Percentiles rank a stretch among this genome's conserved stretches.
Conservation (phyloP, 2,888 invertebrate genomes). For the Chesias legatella region DNA sequence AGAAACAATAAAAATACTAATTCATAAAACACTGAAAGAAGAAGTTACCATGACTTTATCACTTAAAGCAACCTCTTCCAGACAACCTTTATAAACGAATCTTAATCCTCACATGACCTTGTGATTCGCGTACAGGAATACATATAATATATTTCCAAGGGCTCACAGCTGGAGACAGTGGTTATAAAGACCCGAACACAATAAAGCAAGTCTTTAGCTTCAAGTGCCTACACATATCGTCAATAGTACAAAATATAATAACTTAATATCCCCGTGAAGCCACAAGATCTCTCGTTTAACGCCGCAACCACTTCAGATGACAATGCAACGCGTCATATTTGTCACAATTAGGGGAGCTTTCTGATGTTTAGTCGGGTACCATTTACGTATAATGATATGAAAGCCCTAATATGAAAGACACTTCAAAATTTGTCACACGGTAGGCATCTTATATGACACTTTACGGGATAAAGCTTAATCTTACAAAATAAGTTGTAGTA, state of each 20-base stretch:
- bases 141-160: not conserved
- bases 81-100: too few species aligned
- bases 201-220: slow-evolving; percentile 12
- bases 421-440: slow-evolving; percentile 12
- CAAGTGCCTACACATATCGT: slow-evolving; percentile 12
- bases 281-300: slow-evolving; percentile 45
- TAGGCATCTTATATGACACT: too few species aligned
- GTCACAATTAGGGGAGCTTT: slow-evolving; percentile 30
- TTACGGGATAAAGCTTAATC: too few species aligned
- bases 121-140: too few species aligned
- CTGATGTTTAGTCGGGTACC: slow-evolving; percentile 1
- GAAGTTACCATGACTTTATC: too few species aligned
- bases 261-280: slow-evolving; percentile 35
- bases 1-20: too few species aligned
- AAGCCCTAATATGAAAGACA: not conserved
- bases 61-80: too few species aligned
- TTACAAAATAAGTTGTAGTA: too few species aligned
- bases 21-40: too few species aligned
- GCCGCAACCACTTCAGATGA: slow-evolving; percentile 58
- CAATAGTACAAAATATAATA: slow-evolving; percentile 25
- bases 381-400: slow-evolving; percentile 3
- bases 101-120: too few species aligned
- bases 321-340: slow-evolving; percentile 63
- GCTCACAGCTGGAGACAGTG: slow-evolving; percentile 6
- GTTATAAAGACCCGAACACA: slow-evolving; percentile 5